Conservation (phyloP, 2,113 vertebrate genomes). For the Synodontis membranacea region DNA sequence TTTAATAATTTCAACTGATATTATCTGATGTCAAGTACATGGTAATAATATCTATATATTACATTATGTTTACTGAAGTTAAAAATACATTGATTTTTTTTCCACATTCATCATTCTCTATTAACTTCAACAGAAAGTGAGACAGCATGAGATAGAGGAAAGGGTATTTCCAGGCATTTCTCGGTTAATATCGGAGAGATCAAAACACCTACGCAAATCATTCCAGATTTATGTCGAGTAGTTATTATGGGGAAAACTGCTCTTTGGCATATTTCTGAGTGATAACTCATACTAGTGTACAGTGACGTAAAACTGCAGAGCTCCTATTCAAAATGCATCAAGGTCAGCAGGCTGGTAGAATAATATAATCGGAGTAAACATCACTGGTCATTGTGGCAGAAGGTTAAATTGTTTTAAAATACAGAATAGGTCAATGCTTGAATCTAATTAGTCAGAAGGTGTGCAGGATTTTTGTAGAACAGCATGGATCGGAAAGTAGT, state of each 20-base stretch:
- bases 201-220: background rate
- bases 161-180: background rate
- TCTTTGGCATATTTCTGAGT: background rate
- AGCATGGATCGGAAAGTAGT: background rate
- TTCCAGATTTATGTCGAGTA: background rate
- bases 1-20: background rate
- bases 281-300: background rate
- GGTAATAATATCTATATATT: background rate
- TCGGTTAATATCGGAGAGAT: background rate
- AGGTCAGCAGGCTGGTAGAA: background rate
- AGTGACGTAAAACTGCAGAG: background rate
- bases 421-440: background rate
- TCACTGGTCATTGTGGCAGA: background rate
- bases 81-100: background rate
- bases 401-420: background rate
- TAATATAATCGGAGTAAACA: background rate
- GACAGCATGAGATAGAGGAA: background rate
- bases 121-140: background rate
- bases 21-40: background rate
- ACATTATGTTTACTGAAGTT: background rate
- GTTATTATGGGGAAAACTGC: background rate
- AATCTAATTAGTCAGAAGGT: background rate
- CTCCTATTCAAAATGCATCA: background rate
- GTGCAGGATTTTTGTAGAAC: background rate
- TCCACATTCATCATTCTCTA: background rate